A percentile compares a stretch with the other conserved stretches of the same genome.
Evolutionary conservation across 2,888 invertebrate genomes (phyloP).

Genomic region (Drosophila neonasuta): DNA sequence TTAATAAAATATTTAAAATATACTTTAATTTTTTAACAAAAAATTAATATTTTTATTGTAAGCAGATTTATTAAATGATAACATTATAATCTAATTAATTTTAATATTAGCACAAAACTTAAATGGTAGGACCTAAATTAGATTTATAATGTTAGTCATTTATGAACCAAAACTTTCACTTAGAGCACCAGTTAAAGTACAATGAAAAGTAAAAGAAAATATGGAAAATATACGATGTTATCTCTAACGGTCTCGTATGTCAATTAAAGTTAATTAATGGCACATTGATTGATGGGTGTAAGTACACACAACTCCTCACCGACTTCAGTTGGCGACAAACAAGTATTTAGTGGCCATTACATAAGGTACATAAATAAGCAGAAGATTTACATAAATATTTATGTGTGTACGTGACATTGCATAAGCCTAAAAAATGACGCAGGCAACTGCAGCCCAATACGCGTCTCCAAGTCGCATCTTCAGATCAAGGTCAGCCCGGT

Average conservation of each 20-base stretch:
- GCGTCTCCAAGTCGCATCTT: constrained; percentile 35
- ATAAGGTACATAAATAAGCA: constrained; percentile 60
- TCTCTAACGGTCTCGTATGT: neutral
- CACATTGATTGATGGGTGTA: constrained; percentile 27
- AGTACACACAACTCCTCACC: constrained; percentile 14
- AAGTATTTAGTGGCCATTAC: constrained; percentile 54
- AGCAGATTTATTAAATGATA: no score
- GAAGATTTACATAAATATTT: constrained; percentile 57
- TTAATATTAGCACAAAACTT: no score
- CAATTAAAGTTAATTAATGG: constrained; percentile 9
- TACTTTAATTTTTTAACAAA: no score
- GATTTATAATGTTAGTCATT: no score
- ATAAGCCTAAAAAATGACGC: constrained; percentile 58
- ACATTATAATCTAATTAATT: no score
- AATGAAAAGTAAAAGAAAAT: neutral
- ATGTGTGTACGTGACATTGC: constrained; percentile 62
- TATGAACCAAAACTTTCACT: no score
- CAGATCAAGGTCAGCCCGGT: constrained; percentile 65
- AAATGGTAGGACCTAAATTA: no score
- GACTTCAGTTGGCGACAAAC: constrained; percentile 28
- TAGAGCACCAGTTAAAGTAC: neutral
- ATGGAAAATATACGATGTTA: neutral
- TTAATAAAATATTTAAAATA: no score
- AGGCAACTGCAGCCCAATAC: constrained; percentile 42
- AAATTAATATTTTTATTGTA: no score